Percentiles rank a stretch among this genome's conserved stretches.
These are phyloP conservation scores for Caranx melampygus DNA, from an alignment of 2,113 vertebrate genomes.

Conservation along the genomic window DNA sequence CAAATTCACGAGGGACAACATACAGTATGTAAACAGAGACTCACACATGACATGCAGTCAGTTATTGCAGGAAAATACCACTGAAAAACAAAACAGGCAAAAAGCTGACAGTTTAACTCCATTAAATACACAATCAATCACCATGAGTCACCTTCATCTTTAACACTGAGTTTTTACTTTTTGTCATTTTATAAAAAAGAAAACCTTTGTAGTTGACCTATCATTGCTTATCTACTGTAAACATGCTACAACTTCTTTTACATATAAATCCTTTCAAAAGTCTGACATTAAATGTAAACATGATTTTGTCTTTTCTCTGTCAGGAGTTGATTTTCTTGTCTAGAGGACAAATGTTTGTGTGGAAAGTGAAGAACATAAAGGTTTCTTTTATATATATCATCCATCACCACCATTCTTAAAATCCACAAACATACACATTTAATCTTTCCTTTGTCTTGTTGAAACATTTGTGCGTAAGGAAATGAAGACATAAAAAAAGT, in stretches of 20 bases:
- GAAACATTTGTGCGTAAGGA: slow-evolving; percentile 43
- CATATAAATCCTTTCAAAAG: slow-evolving; percentile 44
- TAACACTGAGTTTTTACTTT: slow-evolving; percentile 8
- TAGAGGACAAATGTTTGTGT: slow-evolving; percentile 38
- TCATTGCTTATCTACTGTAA: slow-evolving; percentile 10
- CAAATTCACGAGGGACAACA: slow-evolving; percentile 66
- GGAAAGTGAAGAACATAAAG: slow-evolving; percentile 25
- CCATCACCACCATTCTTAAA: slow-evolving; percentile 30
- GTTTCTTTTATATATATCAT: slow-evolving; percentile 4
- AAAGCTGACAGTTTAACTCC: slow-evolving; percentile 27
- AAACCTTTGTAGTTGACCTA: slow-evolving; percentile 7
- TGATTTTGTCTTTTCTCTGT: slow-evolving; percentile 16
- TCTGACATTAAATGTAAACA: slow-evolving; percentile 30
- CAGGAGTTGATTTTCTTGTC: background rate
- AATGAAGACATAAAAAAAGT: slow-evolving; percentile 36
- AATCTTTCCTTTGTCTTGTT: slow-evolving; percentile 1
- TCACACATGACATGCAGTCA: slow-evolving; percentile 66
- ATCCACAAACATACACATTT: slow-evolving; percentile 5
- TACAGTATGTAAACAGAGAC: slow-evolving; percentile 60
- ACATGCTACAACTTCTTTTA: slow-evolving; percentile 52
- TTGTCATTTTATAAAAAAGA: background rate
- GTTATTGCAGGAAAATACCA: slow-evolving; percentile 60
- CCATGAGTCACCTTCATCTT: slow-evolving; percentile 16
- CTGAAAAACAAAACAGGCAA: slow-evolving; percentile 19
- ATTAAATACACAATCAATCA: slow-evolving; percentile 38